A percentile compares a stretch with the other conserved stretches of the same genome.
These are phyloP conservation scores for Macrotus californicus DNA, from an alignment of 2,113 vertebrate genomes.

Conservation along the genomic window DNA sequence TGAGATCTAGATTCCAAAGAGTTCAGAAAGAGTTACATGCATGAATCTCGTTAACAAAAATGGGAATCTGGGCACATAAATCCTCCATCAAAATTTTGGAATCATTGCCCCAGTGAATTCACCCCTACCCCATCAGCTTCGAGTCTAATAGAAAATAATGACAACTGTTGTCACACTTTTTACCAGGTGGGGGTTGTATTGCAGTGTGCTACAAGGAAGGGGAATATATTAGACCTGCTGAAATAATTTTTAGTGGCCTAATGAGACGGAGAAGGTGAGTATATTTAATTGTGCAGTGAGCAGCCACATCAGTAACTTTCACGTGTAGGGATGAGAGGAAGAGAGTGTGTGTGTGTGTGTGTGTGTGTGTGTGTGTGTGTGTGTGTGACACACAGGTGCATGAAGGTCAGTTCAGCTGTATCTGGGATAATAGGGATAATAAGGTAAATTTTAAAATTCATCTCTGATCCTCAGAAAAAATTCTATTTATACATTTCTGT, in stretches of 20 bases:
- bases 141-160: slow-evolving; percentile 36
- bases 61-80: background rate
- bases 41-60: slow-evolving; percentile 34
- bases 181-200: background rate
- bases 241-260: slow-evolving; percentile 3
- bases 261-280: background rate
- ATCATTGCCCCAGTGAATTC: background rate
- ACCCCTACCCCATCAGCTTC: background rate
- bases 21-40: background rate
- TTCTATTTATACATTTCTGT: background rate
- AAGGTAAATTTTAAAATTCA: background rate
- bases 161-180: background rate
- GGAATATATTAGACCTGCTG: background rate
- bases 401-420: background rate
- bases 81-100: slow-evolving; percentile 7
- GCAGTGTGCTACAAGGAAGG: background rate
- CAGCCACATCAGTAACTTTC: background rate
- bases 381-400: background rate
- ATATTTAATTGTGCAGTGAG: background rate
- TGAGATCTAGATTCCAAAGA: background rate
- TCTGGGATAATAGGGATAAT: background rate
- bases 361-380: background rate
- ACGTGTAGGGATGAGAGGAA: background rate
- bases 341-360: background rate
- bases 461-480: background rate